These are phyloP conservation scores for Propithecus deckenii DNA, from an alignment of 2,797 vertebrate species.

Conservation along the genomic window DNA sequence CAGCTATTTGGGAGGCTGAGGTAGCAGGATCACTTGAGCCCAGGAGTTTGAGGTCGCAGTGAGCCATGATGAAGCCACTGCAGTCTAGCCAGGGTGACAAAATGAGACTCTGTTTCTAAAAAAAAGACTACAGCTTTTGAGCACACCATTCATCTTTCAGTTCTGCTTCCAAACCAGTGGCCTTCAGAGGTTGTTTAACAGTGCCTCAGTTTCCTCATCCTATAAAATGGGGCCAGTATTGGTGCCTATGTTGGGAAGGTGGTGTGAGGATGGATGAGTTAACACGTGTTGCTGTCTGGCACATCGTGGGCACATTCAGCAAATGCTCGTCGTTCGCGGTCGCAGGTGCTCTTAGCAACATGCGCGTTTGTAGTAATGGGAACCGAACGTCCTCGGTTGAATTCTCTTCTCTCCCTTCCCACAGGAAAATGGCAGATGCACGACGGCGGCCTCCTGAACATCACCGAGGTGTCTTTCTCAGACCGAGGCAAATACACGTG, in stretches of 20 bases:
- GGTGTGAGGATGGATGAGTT: background rate
- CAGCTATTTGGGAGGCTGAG: too few relatives aligned
- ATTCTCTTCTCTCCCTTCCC: slow-evolving; percentile 74
- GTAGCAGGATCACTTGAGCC: too few relatives aligned
- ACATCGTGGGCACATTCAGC: background rate
- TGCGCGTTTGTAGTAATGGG: accelerated
- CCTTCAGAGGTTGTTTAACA: background rate
- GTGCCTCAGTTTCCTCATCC: background rate
- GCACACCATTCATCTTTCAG: background rate
- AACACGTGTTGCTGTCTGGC: accelerated
- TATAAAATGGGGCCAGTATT: background rate
- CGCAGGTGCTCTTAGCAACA: background rate
- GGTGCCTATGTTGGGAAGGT: background rate
- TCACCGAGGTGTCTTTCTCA: slow-evolving; percentile 93
- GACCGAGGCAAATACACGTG: slow-evolving; percentile 98
- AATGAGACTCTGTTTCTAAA: too few relatives aligned
- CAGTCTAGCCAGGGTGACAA: too few relatives aligned
- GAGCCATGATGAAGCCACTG: too few relatives aligned
- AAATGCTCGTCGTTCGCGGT: too few relatives aligned
- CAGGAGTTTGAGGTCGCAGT: too few relatives aligned
- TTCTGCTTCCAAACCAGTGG: background rate
- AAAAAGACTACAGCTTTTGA: background rate
- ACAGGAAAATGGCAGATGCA: slow-evolving; percentile 93
- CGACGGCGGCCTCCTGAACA: slow-evolving; percentile 92
- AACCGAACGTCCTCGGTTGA: background rate